Percentiles rank a stretch among this genome's conserved stretches.
Evolutionary conservation across 2,113 vertebrate genomes (phyloP).

Genomic region (Bothrops jararaca): DNA sequence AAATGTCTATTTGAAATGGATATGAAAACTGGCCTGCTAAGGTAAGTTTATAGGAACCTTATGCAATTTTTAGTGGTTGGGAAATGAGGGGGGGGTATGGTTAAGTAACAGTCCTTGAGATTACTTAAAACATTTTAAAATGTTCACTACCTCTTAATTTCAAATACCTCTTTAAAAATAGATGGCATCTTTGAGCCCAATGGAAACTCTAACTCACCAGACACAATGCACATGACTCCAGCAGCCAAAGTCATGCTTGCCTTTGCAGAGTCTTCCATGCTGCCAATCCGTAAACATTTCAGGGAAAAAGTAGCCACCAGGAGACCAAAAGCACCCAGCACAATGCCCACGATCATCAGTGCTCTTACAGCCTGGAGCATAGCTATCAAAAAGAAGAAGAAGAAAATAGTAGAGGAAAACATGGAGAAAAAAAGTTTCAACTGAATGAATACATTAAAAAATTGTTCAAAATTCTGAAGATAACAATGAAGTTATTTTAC

Average conservation of each 20-base stretch:
- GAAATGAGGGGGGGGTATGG: neutral
- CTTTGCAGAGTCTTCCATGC: constrained; percentile 84
- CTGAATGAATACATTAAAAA: neutral
- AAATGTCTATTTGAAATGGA: neutral
- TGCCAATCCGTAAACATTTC: constrained; percentile 87
- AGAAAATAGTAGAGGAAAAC: constrained; percentile 17
- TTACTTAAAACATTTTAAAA: neutral
- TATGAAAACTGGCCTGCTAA: neutral
- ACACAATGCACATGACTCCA: constrained; percentile 81
- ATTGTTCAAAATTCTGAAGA: neutral
- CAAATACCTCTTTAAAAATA: neutral
- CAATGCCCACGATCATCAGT: constrained; percentile 85
- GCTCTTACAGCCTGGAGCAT: constrained; percentile 87
- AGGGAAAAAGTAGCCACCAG: constrained; percentile 82
- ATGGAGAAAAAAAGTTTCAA: rapidly evolving
- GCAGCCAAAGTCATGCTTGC: constrained; percentile 88
- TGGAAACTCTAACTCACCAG: constrained; percentile 67
- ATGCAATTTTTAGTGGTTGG: neutral
- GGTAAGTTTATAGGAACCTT: neutral
- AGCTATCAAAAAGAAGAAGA: constrained; percentile 63
- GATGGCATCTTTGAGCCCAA: rapidly evolving
- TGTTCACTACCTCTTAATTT: neutral
- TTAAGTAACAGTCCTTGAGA: neutral
- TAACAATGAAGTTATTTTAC: neutral
- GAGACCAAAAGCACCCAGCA: constrained; percentile 78